Conservation (phyloP, 2,888 invertebrate species). For the Volucella inanis region DNA sequence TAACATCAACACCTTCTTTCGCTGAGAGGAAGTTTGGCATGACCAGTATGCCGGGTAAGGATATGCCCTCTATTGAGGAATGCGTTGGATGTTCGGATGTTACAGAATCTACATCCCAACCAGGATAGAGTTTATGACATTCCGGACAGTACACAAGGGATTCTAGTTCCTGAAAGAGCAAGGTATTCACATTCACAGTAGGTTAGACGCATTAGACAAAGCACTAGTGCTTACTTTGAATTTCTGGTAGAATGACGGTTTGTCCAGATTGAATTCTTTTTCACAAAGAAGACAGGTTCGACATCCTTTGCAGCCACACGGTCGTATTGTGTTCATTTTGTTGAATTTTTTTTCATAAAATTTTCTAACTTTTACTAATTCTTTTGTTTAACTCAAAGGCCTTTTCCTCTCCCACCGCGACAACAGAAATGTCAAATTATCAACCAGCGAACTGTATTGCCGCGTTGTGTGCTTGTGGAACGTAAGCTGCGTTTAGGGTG, state of each 20-base stretch:
- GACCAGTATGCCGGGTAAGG: slow-evolving; percentile 87
- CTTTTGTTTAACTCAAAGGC: slow-evolving; percentile 31
- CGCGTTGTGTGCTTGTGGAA: neutral
- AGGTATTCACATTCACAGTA: slow-evolving; percentile 3
- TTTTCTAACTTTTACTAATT: slow-evolving; percentile 21
- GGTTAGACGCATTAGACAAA: neutral
- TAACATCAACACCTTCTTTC: slow-evolving; percentile 87
- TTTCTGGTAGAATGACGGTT: slow-evolving; percentile 75
- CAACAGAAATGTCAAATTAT: slow-evolving; percentile 24
- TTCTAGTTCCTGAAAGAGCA: slow-evolving; percentile 83
- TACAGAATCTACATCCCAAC: slow-evolving; percentile 86
- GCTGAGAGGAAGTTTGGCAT: slow-evolving; percentile 89
- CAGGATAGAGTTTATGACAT: slow-evolving; percentile 90
- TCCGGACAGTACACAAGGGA: slow-evolving; percentile 90
- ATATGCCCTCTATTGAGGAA: slow-evolving; percentile 73
- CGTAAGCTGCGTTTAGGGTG: neutral
- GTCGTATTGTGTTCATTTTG: slow-evolving; percentile 83
- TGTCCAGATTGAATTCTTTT: slow-evolving; percentile 85
- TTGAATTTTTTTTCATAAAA: neutral
- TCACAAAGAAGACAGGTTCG: slow-evolving; percentile 95
- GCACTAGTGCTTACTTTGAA: slow-evolving; percentile 79
- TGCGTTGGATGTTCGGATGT: slow-evolving; percentile 88
- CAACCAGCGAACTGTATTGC: slow-evolving; percentile 4
- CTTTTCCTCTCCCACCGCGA: slow-evolving; percentile 8
- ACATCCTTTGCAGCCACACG: slow-evolving; percentile 95